A percentile compares a stretch with the other conserved stretches of the same genome.
These are phyloP conservation scores for Chamaetylas fuelleborni DNA, from an alignment of 2,113 vertebrate species.

Conservation along the genomic window DNA sequence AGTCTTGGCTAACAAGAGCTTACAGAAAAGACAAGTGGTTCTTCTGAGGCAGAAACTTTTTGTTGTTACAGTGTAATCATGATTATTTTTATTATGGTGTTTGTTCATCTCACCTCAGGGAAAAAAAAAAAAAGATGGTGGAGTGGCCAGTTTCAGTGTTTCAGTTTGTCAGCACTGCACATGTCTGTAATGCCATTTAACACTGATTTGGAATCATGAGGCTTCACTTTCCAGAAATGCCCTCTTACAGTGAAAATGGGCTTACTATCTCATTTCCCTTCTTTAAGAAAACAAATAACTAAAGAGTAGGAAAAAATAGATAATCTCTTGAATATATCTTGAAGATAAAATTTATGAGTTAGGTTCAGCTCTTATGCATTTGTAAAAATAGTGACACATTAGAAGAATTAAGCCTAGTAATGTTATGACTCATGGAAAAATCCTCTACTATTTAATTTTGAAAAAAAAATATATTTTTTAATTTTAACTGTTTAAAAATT, in stretches of 20 bases:
- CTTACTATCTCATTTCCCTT: neutral
- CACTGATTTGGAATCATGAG: neutral
- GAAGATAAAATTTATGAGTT: neutral
- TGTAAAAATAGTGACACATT: neutral
- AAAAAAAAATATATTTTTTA: neutral
- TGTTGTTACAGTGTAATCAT: neutral
- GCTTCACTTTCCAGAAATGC: neutral
- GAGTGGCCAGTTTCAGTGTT: neutral
- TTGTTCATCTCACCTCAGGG: neutral
- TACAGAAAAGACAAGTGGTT: neutral
- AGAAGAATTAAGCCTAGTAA: neutral
- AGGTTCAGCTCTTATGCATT: neutral
- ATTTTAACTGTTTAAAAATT: neutral
- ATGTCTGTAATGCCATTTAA: neutral
- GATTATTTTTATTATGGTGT: neutral
- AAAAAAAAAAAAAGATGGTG: neutral
- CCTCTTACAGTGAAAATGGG: neutral
- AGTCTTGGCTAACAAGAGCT: neutral
- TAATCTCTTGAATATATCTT: neutral
- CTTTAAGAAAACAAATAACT: neutral
- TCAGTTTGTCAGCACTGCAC: neutral
- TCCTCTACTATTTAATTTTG: neutral
- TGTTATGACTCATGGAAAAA: neutral
- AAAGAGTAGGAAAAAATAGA: neutral
- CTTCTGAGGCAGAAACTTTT: neutral